Evolutionary conservation across 2,113 vertebrate species (phyloP).

Genomic region (Stegostoma tigrinum): DNA sequence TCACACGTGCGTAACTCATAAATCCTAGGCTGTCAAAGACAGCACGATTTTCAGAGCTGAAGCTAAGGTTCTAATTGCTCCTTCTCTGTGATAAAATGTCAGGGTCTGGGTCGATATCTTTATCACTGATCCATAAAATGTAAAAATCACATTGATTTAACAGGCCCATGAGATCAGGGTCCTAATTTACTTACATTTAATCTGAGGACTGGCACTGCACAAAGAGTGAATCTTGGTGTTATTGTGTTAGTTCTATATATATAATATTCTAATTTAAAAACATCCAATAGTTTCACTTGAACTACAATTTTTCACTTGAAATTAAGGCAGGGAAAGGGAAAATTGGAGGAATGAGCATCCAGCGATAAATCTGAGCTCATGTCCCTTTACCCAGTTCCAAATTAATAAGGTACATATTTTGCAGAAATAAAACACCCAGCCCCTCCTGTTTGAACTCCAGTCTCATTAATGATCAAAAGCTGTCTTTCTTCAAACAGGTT

Average conservation of each 20-base stretch:
- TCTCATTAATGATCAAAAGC: not conserved
- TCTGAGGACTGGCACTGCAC: not conserved
- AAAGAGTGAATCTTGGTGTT: not conserved
- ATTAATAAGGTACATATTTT: not conserved
- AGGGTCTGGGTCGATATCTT: not conserved
- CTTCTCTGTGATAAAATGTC: slow-evolving; percentile 3
- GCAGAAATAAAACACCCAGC: not conserved
- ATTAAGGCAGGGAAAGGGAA: not conserved
- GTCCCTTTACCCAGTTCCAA: not conserved
- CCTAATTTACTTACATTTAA: not conserved
- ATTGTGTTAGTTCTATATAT: not conserved
- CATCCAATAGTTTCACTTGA: not conserved
- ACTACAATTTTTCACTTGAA: not conserved
- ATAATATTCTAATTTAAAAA: not conserved
- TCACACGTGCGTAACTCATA: not conserved
- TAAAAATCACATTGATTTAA: slow-evolving; percentile 15
- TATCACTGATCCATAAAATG: slow-evolving; percentile 21
- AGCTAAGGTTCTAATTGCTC: not conserved
- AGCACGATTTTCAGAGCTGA: not conserved
- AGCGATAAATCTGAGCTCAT: not conserved
- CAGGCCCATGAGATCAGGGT: not conserved
- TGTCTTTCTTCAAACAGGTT: not conserved
- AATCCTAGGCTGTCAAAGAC: not conserved
- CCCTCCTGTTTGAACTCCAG: not conserved
- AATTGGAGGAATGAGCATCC: not conserved